Evolutionary conservation across 2,888 invertebrate species (phyloP), one percentile per base, ranked within the genome.

Genomic region (Incurvaria masculella): DNA sequence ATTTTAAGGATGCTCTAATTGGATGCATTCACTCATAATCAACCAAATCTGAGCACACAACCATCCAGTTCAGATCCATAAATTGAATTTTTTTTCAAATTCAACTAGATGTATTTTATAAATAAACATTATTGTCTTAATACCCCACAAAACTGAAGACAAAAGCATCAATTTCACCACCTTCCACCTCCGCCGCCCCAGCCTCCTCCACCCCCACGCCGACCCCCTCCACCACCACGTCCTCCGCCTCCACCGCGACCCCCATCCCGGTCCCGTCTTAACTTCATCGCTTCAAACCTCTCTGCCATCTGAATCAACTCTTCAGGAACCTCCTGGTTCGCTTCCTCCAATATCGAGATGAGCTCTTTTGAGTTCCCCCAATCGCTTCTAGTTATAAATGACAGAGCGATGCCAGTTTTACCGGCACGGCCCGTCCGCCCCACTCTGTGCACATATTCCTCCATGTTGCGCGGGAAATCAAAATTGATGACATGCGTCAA

Each of bases 361-460:
- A 97, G 74, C 47, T 91, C 89, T 50, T 81, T 73, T 1, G 96
- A 94, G 61, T 89, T 84, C 11, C 79, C 82, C 92, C 95, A 94
- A 67, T 97, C 94, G 21, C 72, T 72, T 39, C 88, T 80, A 0
- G 94, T 86, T 53, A 97, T 74, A 57, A 91, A 87, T 47, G 93
- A 91, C 27, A 96, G 83, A 0, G 95, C 87, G 46, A 85, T 85
- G 0, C 97, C 97, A 0, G 82, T 84, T 51, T 84, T 84, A 16
- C 97, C 97, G 16, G 97, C 97, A 49, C 97, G 82, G 0, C 97
- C 97, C 0, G 97, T 97, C 51, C 97, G 83, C 0, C 97, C 97
- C n/a, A 97, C 93, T 51, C 97, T 82, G 64, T 97, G 97, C 1
- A 94, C 94, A 70, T 97, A 97, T 61, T 97, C 97, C 65, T 97